These are phyloP conservation scores for Drosophila cracens DNA, from an alignment of 2,888 invertebrate genomes.

Conservation along the genomic window DNA sequence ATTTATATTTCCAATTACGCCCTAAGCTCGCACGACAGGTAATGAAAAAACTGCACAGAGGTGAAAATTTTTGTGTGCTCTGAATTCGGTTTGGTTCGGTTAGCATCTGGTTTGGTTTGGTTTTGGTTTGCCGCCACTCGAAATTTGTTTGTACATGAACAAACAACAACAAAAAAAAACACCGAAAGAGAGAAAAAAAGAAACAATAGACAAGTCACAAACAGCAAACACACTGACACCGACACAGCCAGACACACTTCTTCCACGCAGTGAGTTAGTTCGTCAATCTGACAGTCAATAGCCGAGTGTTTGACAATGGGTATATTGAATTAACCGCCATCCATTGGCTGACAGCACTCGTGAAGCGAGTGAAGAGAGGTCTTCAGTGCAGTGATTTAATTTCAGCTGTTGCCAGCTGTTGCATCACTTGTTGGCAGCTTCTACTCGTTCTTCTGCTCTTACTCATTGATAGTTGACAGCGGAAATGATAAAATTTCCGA, in stretches of 20 bases:
- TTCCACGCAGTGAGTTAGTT: slow-evolving; percentile 1
- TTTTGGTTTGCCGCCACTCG: slow-evolving; percentile 8
- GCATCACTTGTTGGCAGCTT: slow-evolving; percentile 52
- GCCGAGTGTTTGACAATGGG: slow-evolving; percentile 27
- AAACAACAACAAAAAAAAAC: too few species aligned
- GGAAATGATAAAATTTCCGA: slow-evolving; percentile 77
- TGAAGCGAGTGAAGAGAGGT: slow-evolving; percentile 40
- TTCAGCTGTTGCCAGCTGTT: slow-evolving; percentile 64
- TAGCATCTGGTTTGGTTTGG: slow-evolving; percentile 24
- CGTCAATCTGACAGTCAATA: slow-evolving; percentile 18
- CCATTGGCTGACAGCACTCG: slow-evolving; percentile 32
- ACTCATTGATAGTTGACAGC: slow-evolving; percentile 41
- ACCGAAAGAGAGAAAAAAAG: neutral
- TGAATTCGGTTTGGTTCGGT: slow-evolving; percentile 2
- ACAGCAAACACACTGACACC: neutral
- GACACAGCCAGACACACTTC: slow-evolving; percentile 1
- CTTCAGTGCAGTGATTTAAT: slow-evolving; percentile 46
- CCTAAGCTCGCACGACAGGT: neutral
- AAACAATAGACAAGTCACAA: neutral
- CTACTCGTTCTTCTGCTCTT: slow-evolving; percentile 19
- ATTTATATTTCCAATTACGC: neutral
- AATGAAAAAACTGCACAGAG: neutral
- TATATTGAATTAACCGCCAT: slow-evolving; percentile 43
- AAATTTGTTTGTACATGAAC: slow-evolving; percentile 29
- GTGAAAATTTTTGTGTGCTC: slow-evolving; percentile 6